Evolutionary conservation across 2,113 vertebrate species (phyloP), one percentile per base, ranked within the genome.

Genomic region (Malurus melanocephalus): DNA sequence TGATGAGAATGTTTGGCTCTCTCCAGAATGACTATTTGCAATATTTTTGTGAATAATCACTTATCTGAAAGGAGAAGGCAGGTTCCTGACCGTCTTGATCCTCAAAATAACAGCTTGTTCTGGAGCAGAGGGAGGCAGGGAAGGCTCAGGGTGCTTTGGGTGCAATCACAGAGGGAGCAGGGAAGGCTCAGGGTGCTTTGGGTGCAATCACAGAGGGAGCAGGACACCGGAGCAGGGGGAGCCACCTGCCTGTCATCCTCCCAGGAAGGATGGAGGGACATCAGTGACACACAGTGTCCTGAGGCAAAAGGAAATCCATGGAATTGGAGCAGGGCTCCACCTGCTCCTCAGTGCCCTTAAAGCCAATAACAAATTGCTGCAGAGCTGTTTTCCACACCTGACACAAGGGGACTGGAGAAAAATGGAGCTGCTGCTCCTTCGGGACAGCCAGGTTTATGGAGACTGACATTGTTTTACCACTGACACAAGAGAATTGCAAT

Each of bases 401-500:
- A 73, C 42, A 46, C 72, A 23, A 26, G 4, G 14, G 2, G 8
- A 38, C 14, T 38, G 19, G 19, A 32, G 72, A 26, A 69, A 57
- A 79, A 65, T 32, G 26, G 59, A 27, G 80, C 62, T 92, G 74
- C 72, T 27, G 13, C 46, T 62, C 55, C 32, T 38, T 40, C 83
- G 74, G 35, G 45, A 69, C 83, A 91, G 81, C 71, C 52, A 59
- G 30, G 74, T 80, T 94, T 85, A 88, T 33, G 27, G 83, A 30
- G 2, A 61, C 62, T 69, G 42, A 85, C 43, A 22, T 86, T 87
- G 61, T 84, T 94, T 95, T 94, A 92, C 23, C 83, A 94, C 81
- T 86, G 84, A 93, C 84, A 88, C 71, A 94, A 95, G 85, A 87
- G 92, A 96, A 89, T 42, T 94, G 87, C 89, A 94, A 82, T 64